These are phyloP conservation scores for Serilophus lunatus DNA, from an alignment of 2,113 vertebrate genomes.

Conservation along the genomic window DNA sequence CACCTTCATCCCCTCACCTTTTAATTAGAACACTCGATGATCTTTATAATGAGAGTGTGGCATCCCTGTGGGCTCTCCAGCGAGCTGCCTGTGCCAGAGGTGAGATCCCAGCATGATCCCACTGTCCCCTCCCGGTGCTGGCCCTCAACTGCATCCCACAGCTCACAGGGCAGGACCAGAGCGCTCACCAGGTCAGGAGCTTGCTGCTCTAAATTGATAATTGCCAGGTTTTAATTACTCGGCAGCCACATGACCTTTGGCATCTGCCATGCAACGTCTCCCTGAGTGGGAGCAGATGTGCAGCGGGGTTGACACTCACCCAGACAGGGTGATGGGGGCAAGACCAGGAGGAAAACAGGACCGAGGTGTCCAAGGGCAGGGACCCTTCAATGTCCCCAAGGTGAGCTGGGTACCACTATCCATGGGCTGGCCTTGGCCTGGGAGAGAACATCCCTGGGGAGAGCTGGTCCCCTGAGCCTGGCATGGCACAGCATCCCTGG, in stretches of 20 bases:
- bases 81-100: neutral
- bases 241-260: slow-evolving; percentile 14
- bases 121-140: neutral
- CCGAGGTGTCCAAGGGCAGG: accelerated
- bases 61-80: neutral
- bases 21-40: neutral
- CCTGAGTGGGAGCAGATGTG: neutral
- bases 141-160: accelerated
- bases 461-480: accelerated
- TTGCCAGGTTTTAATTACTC: slow-evolving; percentile 43
- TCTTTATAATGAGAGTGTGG: neutral
- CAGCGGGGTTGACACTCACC: accelerated
- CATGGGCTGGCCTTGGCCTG: neutral
- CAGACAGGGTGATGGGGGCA: accelerated
- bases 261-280: neutral
- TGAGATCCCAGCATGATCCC: neutral
- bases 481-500: too few relatives aligned
- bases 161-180: accelerated
- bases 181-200: neutral
- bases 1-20: neutral
- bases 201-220: neutral
- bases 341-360: neutral
- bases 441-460: neutral
- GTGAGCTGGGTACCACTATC: too few relatives aligned
- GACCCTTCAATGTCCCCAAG: accelerated